Percentiles rank a stretch among this genome's conserved stretches.
These are phyloP conservation scores for Myotis findleyi DNA, from an alignment of 2,797 vertebrate species.

Conservation along the genomic window DNA sequence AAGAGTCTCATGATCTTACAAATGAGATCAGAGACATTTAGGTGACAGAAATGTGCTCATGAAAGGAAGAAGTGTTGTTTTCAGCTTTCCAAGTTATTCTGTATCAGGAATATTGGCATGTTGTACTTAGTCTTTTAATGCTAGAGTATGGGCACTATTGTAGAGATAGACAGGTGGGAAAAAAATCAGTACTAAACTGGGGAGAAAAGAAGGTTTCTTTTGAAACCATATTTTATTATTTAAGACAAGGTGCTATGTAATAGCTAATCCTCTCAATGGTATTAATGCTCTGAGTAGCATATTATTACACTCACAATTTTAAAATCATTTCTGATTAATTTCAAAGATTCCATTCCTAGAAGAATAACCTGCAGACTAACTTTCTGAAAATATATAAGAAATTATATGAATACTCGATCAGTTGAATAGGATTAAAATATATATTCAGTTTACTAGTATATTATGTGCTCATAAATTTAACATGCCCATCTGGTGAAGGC, in stretches of 20 bases:
- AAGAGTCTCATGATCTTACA: not conserved
- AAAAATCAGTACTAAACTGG: not conserved
- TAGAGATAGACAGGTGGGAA: slow-evolving; percentile 7
- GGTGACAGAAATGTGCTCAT: not conserved
- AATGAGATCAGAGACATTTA: not conserved
- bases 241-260: not conserved
- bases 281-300: not conserved
- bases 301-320: slow-evolving; percentile 19
- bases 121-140: not conserved
- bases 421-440: not conserved
- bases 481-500: not conserved
- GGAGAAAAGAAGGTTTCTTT: not conserved
- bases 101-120: not conserved
- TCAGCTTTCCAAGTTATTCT: not conserved
- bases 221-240: not conserved
- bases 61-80: not conserved
- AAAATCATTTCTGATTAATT: not conserved
- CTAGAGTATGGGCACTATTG: not conserved
- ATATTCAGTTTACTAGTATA: not conserved
- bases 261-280: not conserved
- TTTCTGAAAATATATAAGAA: slow-evolving; percentile 37
- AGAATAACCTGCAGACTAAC: not conserved
- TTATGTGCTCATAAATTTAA: not conserved
- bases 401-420: slow-evolving; percentile 14
- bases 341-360: slow-evolving; percentile 22